Conservation (phyloP, 2,113 vertebrate species). For the Nematolebias whitei region DNA sequence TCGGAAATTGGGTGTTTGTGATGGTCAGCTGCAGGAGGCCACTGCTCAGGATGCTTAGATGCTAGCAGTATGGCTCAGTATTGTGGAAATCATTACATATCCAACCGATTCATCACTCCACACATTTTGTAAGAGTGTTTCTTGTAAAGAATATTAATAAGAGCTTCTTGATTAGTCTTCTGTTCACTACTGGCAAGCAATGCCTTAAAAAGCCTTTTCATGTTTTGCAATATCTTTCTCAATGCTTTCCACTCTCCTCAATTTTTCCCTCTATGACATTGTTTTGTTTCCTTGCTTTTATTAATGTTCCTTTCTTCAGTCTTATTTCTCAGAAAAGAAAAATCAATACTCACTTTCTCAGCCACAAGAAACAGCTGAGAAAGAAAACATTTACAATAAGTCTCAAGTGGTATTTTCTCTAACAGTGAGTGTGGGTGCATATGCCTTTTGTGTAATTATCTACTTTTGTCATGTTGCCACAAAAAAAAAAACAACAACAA, state of each 20-base stretch:
- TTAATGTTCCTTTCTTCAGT: constrained; percentile 65
- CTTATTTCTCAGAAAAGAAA: constrained; percentile 68
- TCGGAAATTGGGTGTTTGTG: constrained; percentile 48
- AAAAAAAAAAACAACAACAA: constrained; percentile 46
- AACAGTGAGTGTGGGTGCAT: constrained; percentile 6
- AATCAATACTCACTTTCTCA: constrained; percentile 70
- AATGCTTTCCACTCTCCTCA: constrained; percentile 9
- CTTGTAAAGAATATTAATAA: constrained; percentile 30
- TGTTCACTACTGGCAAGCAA: constrained; percentile 42
- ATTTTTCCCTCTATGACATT: constrained; percentile 52
- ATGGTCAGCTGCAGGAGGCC: constrained; percentile 55
- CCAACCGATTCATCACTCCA: constrained; percentile 43
- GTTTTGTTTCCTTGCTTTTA: constrained; percentile 58
- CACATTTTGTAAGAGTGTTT: constrained; percentile 14
- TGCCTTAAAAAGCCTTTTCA: constrained; percentile 57
- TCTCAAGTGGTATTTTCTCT: constrained; percentile 40
- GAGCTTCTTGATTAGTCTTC: constrained; percentile 22
- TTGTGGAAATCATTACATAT: constrained; percentile 65
- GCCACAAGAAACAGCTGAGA: constrained; percentile 49
- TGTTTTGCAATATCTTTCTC: constrained; percentile 49
- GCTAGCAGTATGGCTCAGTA: constrained; percentile 59
- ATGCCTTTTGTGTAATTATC: constrained; percentile 45
- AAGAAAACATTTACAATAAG: constrained; percentile 60
- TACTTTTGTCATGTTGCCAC: constrained; percentile 45
- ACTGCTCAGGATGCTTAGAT: constrained; percentile 40